Conservation (phyloP, 2,888 invertebrate species). For the Gerosis bhagava region DNA sequence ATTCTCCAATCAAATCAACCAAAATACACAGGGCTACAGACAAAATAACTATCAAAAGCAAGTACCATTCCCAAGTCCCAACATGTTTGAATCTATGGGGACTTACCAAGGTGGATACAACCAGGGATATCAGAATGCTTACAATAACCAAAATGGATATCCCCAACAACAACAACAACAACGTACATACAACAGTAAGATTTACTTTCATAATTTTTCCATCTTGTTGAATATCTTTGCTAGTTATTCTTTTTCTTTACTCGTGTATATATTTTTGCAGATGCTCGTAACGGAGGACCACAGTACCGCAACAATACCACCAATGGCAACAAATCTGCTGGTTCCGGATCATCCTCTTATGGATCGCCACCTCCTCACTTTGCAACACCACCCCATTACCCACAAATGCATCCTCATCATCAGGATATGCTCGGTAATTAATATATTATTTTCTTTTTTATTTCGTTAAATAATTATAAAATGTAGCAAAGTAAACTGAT, state of each 20-base stretch:
- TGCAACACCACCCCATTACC: conserved; percentile 69
- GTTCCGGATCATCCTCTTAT: conserved; percentile 66
- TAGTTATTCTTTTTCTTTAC: no score
- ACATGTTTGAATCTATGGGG: conserved; percentile 81
- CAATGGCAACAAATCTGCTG: conserved; percentile 62
- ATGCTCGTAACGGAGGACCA: conserved; percentile 64
- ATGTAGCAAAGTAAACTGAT: no score
- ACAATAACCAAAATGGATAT: conserved; percentile 73
- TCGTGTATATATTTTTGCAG: no score
- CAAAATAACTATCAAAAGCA: conserved; percentile 78
- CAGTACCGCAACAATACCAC: conserved; percentile 67
- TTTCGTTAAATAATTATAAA: conserved; percentile 44
- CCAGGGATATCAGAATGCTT: conserved; percentile 76
- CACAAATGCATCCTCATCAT: conserved; percentile 76
- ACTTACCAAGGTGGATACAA: conserved; percentile 80
- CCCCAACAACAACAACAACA: no score
- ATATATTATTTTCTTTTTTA: conserved; percentile 27
- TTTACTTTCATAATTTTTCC: no score
- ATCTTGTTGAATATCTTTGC: no score
- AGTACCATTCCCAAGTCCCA: conserved; percentile 81
- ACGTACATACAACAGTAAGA: conserved; percentile 69
- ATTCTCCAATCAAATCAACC: conserved; percentile 69
- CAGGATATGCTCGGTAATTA: conserved; percentile 75
- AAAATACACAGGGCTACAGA: conserved; percentile 65
- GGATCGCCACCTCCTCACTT: conserved; percentile 78